phyloP scores from a whole-genome alignment of 1,140 invertebrate species.

The Periplaneta americana region DNA sequence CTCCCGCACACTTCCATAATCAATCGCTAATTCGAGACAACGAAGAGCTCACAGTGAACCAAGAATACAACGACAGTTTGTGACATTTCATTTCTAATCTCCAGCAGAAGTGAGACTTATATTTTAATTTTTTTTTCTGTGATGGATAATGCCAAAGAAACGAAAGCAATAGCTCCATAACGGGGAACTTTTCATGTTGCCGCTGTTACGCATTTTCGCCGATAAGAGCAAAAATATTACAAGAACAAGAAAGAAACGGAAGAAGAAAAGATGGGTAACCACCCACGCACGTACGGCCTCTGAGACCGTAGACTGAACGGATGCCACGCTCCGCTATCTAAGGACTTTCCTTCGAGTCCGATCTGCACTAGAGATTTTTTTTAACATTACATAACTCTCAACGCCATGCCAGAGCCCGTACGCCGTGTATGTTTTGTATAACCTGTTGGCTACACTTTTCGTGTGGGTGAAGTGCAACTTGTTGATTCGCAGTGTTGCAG shows the following conservation, averaged over 20 bases:
- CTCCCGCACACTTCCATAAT: background rate
- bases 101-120: background rate
- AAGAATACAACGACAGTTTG: background rate
- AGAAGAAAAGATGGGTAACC: background rate
- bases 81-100: background rate
- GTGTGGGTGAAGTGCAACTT: conserved; percentile 1
- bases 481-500: background rate
- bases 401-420: no score
- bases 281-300: background rate
- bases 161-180: conserved; percentile 9
- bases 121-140: background rate
- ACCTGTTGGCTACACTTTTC: conserved; percentile 6
- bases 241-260: conserved; percentile 1
- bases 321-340: background rate
- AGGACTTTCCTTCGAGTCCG: background rate
- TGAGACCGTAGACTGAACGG: background rate
- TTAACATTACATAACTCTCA: no score
- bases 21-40: background rate
- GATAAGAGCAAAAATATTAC: background rate
- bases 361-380: background rate
- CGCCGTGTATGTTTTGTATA: background rate
- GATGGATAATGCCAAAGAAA: conserved; percentile 1
- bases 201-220: background rate
- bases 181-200: conserved; percentile 7
- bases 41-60: background rate